phyloP scores from a whole-genome alignment of 2,888 invertebrate species.

The Gymnocheta viridis region DNA sequence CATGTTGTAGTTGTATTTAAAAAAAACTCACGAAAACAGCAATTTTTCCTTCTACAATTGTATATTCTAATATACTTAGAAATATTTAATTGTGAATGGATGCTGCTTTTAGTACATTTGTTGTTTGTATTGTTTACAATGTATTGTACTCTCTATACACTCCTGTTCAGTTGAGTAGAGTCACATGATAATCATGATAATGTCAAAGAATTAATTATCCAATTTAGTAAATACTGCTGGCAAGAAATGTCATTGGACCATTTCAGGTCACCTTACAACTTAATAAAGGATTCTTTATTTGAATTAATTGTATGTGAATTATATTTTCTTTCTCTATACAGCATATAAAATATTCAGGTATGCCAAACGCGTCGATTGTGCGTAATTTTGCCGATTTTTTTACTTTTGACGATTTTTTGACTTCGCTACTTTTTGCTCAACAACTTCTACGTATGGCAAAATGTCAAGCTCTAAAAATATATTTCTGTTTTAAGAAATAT shows the following conservation, averaged over 20 bases:
- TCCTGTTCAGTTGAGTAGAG: not conserved
- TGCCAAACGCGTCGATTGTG: too few relatives aligned
- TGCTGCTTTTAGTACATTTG: slow-evolving; percentile 2
- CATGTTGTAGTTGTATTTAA: slow-evolving; percentile 23
- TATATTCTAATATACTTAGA: not conserved
- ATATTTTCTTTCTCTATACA: too few relatives aligned
- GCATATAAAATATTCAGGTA: too few relatives aligned
- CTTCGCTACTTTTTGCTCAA: too few relatives aligned
- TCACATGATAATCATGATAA: not conserved
- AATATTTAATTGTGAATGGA: not conserved
- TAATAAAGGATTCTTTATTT: too few relatives aligned
- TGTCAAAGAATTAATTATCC: not conserved
- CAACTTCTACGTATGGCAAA: too few relatives aligned
- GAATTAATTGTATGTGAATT: too few relatives aligned
- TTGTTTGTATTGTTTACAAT: not conserved
- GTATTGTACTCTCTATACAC: not conserved
- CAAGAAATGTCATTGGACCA: not conserved
- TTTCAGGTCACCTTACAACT: too few relatives aligned
- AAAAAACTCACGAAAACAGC: slow-evolving; percentile 32
- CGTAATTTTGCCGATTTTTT: too few relatives aligned
- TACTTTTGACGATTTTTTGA: too few relatives aligned
- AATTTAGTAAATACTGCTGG: not conserved
- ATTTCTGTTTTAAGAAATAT: too few relatives aligned
- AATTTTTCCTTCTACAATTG: slow-evolving; percentile 7
- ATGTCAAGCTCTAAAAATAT: too few relatives aligned